phyloP scores from a whole-genome alignment of 2,797 vertebrate genomes.

The Lacerta agilis region DNA sequence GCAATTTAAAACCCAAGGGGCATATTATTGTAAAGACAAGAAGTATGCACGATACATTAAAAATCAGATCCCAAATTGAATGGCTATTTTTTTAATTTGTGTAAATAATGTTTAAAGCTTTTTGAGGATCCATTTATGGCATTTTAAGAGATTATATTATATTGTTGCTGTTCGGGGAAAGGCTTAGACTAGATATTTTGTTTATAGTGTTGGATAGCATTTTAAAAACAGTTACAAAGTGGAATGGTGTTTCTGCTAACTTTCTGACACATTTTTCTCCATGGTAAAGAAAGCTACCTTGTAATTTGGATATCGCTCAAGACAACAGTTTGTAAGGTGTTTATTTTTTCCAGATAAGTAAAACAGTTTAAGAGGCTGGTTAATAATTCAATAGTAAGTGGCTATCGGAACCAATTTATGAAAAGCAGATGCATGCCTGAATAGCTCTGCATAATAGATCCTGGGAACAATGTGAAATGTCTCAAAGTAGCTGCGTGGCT shows the following conservation, averaged over 20 bases:
- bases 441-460: slow-evolving; percentile 66
- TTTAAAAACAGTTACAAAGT: slow-evolving; percentile 42
- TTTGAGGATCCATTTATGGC: slow-evolving; percentile 34
- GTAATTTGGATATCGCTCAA: slow-evolving; percentile 35
- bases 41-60: slow-evolving; percentile 2
- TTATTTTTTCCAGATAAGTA: slow-evolving; percentile 60
- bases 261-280: slow-evolving; percentile 47
- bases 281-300: slow-evolving; percentile 31
- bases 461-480: slow-evolving; percentile 58
- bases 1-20: neutral
- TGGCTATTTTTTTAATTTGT: slow-evolving; percentile 6
- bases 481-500: slow-evolving; percentile 60
- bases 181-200: slow-evolving; percentile 56
- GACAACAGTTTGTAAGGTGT: slow-evolving; percentile 44
- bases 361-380: slow-evolving; percentile 49
- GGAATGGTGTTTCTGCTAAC: slow-evolving; percentile 43
- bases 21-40: neutral
- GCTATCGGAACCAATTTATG: slow-evolving; percentile 60
- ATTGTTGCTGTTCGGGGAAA: slow-evolving; percentile 25
- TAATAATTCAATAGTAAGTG: slow-evolving; percentile 65
- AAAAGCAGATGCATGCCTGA: slow-evolving; percentile 59
- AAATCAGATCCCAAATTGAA: slow-evolving; percentile 17
- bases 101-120: slow-evolving; percentile 40
- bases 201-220: slow-evolving; percentile 54
- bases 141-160: slow-evolving; percentile 49